phyloP scores from a whole-genome alignment of 2,888 invertebrate genomes.

The Dysmachus trigonus region DNA sequence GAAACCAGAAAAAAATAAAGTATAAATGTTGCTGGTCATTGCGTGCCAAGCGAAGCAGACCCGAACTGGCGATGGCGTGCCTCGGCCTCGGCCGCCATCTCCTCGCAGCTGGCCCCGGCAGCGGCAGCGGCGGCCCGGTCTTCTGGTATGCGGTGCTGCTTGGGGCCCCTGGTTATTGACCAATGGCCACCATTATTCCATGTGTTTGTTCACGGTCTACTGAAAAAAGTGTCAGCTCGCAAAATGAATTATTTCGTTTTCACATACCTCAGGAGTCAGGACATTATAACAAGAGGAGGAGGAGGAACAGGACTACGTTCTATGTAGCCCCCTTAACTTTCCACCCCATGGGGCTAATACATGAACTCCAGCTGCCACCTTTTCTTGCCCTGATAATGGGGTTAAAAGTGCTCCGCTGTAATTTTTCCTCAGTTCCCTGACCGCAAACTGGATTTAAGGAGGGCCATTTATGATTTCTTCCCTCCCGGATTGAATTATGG shows the following conservation, averaged over 20 bases:
- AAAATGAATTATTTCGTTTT: constrained; percentile 47
- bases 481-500: not conserved
- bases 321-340: not conserved
- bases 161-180: not conserved
- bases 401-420: constrained; percentile 34
- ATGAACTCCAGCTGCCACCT: constrained; percentile 12
- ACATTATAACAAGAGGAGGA: not conserved
- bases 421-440: not conserved
- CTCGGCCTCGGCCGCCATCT: not conserved
- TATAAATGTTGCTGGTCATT: constrained; percentile 28
- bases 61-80: not conserved
- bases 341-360: constrained; percentile 4
- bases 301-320: no score
- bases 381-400: constrained; percentile 6
- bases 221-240: constrained; percentile 48
- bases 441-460: not conserved
- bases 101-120: not conserved
- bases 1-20: constrained; percentile 10
- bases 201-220: constrained; percentile 33
- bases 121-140: no score
- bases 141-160: not conserved
- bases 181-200: constrained; percentile 1
- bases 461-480: constrained; percentile 24
- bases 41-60: constrained; percentile 34
- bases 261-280: constrained; percentile 31